Percentiles rank a stretch among this genome's conserved stretches.
Conservation (phyloP, 2,888 invertebrate species). For the Polydrusus cervinus region DNA sequence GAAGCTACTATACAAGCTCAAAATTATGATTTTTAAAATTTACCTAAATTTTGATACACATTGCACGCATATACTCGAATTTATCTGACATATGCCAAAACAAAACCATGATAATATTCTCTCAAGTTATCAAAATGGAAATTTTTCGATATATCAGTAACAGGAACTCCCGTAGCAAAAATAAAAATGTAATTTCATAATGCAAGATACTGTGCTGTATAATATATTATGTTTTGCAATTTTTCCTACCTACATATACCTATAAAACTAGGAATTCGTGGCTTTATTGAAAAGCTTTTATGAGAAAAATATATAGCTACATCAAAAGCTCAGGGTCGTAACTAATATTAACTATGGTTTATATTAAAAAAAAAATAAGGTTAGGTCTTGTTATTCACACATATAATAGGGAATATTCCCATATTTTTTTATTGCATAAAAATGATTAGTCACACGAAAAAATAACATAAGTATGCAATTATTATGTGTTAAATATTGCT, state of each 20-base stretch:
- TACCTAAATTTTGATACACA: not conserved
- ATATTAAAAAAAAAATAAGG: not conserved
- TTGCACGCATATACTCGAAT: not conserved
- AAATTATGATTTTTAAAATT: not conserved
- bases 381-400: not conserved
- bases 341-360: not conserved
- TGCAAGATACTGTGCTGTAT: slow-evolving; percentile 31
- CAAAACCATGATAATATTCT: slow-evolving; percentile 37
- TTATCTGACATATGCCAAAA: slow-evolving; percentile 16
- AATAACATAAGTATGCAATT: no score
- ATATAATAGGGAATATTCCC: no score
- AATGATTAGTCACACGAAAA: no score
- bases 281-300: slow-evolving; percentile 44
- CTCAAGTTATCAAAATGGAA: slow-evolving; percentile 49
- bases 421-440: no score
- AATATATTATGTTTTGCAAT: slow-evolving; percentile 35
- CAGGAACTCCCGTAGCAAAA: slow-evolving; percentile 34
- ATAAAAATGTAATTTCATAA: slow-evolving; percentile 48
- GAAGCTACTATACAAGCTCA: no score
- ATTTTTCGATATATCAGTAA: slow-evolving; percentile 43
- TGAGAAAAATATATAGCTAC: slow-evolving; percentile 7
- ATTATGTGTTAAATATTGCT: no score
- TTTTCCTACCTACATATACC: slow-evolving; percentile 36
- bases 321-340: slow-evolving; percentile 13
- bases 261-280: slow-evolving; percentile 36